A percentile compares a stretch with the other conserved stretches of the same genome.
Evolutionary conservation across 1,140 invertebrate genomes (phyloP).

Genomic region (Trichoplusia ni): DNA sequence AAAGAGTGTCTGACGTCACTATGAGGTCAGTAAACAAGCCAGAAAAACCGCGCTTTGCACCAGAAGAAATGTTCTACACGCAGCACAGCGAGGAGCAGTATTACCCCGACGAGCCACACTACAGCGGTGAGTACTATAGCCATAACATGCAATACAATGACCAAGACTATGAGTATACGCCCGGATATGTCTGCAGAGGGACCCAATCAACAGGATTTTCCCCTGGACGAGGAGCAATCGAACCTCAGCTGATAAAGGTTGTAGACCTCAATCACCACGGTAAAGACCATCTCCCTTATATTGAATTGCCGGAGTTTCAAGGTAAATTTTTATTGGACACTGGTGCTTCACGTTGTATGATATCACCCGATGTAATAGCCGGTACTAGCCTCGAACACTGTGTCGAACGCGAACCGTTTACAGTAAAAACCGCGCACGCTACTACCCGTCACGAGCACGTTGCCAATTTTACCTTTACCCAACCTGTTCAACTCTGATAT

Average conservation of each 20-base stretch:
- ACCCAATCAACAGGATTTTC: slow-evolving; percentile 18
- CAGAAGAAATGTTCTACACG: slow-evolving; percentile 30
- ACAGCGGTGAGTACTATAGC: neutral
- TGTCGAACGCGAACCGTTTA: neutral
- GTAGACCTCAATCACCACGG: slow-evolving; percentile 22
- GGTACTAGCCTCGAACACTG: slow-evolving; percentile 3
- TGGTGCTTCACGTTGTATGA: slow-evolving; percentile 39
- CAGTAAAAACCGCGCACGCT: slow-evolving; percentile 38
- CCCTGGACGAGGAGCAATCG: neutral
- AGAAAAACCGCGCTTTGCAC: slow-evolving; percentile 7
- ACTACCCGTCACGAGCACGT: slow-evolving; percentile 13
- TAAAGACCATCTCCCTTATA: slow-evolving; percentile 36
- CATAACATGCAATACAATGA: neutral
- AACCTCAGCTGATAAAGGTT: neutral
- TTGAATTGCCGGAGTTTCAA: slow-evolving; percentile 35
- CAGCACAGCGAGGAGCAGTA: slow-evolving; percentile 7
- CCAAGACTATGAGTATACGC: neutral
- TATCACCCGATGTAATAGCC: slow-evolving; percentile 27
- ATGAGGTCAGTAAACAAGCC: slow-evolving; percentile 33
- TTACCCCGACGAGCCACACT: neutral
- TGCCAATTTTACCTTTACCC: slow-evolving; percentile 30
- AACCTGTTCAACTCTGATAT: slow-evolving; percentile 29
- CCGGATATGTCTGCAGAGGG: neutral
- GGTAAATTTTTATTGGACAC: slow-evolving; percentile 45
- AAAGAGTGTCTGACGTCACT: slow-evolving; percentile 28